phyloP scores from a whole-genome alignment of 92 coral and sea anemone genomes.

The Scolanthus callimorphus region DNA sequence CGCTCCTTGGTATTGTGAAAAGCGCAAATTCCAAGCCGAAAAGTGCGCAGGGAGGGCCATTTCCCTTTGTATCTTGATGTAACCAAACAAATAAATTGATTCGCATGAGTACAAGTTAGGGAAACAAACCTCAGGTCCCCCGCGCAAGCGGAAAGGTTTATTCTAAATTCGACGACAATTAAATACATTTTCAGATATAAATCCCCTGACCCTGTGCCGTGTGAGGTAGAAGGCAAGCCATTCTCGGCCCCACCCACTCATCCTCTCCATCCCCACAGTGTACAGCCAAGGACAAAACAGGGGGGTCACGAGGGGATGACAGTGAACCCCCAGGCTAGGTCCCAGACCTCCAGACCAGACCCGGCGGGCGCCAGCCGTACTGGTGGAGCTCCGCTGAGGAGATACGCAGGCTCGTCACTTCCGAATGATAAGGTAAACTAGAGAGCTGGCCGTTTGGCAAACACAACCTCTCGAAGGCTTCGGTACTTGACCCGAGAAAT shows the following conservation, averaged over 20 bases:
- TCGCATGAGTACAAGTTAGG: no score
- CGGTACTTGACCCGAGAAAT: no score
- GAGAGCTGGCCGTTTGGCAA: background rate
- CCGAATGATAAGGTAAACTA: slow-evolving; percentile 58
- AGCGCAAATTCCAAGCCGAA: no score
- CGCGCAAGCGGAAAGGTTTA: no score
- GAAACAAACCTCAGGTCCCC: no score
- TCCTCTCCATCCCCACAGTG: slow-evolving; percentile 93
- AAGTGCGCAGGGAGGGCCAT: no score
- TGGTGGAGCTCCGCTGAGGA: slow-evolving; percentile 73
- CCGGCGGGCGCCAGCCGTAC: slow-evolving; percentile 72
- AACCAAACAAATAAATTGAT: no score
- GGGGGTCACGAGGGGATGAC: slow-evolving; percentile 98
- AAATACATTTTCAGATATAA: slow-evolving; percentile 28
- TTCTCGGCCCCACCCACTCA: slow-evolving; percentile 86
- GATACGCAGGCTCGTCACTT: slow-evolving; percentile 60
- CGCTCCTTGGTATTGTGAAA: no score
- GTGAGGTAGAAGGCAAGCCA: slow-evolving; percentile 82
- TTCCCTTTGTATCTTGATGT: no score
- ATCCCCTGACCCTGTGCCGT: slow-evolving; percentile 62
- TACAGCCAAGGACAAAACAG: slow-evolving; percentile 77
- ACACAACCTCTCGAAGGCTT: no score
- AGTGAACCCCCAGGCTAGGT: slow-evolving; percentile 82
- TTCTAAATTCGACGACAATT: no score
- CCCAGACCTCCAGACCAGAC: slow-evolving; percentile 92